Conservation (phyloP, 35 echinoderm and acorn worm species). For the Patiria miniata region DNA sequence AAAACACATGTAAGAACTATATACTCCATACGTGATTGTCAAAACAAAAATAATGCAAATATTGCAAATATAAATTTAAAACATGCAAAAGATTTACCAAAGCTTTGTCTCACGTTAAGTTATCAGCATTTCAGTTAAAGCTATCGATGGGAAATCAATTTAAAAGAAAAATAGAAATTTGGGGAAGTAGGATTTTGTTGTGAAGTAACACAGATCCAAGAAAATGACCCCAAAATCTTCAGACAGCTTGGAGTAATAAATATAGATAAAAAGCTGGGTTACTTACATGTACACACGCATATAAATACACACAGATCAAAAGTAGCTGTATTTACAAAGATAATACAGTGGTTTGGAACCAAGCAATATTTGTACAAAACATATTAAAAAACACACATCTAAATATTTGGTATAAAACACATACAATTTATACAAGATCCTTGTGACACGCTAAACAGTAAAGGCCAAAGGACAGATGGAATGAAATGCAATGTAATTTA, state of each 20-base stretch:
- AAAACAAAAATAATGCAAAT: conserved; percentile 1
- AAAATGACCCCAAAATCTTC: not conserved
- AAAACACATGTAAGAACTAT: conserved; percentile 14
- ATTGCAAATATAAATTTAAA: not conserved
- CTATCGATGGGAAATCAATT: not conserved
- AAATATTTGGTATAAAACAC: not conserved
- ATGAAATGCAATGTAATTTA: too few relatives aligned
- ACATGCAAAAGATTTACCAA: not conserved
- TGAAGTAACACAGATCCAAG: not conserved
- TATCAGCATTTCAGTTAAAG: conserved; percentile 3
- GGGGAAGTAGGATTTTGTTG: not conserved
- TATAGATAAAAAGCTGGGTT: not conserved
- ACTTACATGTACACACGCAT: conserved; percentile 8
- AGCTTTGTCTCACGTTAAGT: not conserved
- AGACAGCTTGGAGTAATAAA: not conserved
- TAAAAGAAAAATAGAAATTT: not conserved
- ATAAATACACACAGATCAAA: conserved; percentile 8
- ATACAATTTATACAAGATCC: too few relatives aligned
- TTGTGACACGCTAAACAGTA: too few relatives aligned
- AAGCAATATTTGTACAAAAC: not conserved
- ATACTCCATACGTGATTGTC: not conserved
- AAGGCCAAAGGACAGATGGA: too few relatives aligned
- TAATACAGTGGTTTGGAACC: conserved; percentile 18
- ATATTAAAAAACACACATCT: not conserved
- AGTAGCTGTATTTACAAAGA: not conserved